Evolutionary conservation across 2,888 invertebrate genomes (phyloP).

Genomic region (Halictus quadricinctus): DNA sequence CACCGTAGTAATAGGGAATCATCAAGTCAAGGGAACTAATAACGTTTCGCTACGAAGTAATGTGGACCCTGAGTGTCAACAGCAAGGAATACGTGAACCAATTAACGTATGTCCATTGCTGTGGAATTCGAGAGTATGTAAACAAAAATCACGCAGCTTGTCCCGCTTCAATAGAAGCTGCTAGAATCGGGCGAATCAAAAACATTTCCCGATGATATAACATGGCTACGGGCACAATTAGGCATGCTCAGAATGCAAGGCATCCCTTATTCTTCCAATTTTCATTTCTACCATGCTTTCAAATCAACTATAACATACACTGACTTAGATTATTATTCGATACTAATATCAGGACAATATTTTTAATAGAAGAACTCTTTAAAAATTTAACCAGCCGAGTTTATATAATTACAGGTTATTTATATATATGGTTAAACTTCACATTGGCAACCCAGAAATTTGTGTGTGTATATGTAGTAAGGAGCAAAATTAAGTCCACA

Average conservation of each 20-base stretch:
- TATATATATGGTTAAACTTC: too few species aligned
- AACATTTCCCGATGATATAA: neutral
- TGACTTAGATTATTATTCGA: too few species aligned
- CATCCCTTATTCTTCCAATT: neutral
- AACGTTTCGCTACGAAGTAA: slow-evolving; percentile 1
- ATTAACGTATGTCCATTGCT: neutral
- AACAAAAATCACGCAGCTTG: neutral
- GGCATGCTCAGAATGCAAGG: neutral
- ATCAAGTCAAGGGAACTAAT: neutral
- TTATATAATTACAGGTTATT: too few species aligned
- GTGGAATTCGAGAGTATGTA: neutral
- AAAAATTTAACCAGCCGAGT: too few species aligned
- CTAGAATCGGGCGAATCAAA: neutral
- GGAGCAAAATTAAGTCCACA: too few species aligned
- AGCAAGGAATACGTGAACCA: neutral
- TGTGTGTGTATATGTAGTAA: too few species aligned
- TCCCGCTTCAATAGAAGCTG: neutral
- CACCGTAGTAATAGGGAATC: neutral
- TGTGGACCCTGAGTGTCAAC: neutral
- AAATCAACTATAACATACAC: too few species aligned
- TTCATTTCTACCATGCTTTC: neutral
- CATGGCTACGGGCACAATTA: too few species aligned
- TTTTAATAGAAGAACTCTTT: too few species aligned
- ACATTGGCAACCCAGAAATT: too few species aligned
- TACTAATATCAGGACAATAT: too few species aligned